Conservation (phyloP, 2,888 invertebrate species). For the Rambutsinella grinnellia region DNA sequence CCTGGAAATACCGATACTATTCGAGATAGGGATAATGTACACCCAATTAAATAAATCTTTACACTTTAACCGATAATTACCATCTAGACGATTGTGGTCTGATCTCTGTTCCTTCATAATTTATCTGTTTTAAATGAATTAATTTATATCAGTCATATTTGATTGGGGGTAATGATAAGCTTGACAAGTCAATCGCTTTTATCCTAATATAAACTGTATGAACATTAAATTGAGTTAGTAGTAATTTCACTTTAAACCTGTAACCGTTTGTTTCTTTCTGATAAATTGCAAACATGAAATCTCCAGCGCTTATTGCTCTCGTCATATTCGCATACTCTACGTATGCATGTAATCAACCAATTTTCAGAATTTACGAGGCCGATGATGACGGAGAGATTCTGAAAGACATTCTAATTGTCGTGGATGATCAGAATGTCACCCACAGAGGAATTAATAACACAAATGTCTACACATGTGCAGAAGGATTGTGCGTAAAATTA, state of each 20-base stretch:
- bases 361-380: conserved; percentile 14
- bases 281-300: not conserved
- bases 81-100: too few species aligned
- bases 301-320: not conserved
- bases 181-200: too few species aligned
- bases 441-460: conserved; percentile 2
- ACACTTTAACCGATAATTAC: too few species aligned
- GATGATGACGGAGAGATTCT: conserved; percentile 6
- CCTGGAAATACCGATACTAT: too few species aligned
- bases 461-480: not conserved
- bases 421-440: conserved; percentile 7
- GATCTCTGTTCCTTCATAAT: too few species aligned
- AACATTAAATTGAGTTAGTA: not conserved
- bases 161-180: too few species aligned
- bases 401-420: not conserved
- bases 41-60: too few species aligned
- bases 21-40: too few species aligned
- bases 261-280: not conserved
- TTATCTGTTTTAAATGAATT: too few species aligned
- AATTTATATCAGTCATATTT: too few species aligned
- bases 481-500: conserved; percentile 14
- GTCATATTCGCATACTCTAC: not conserved
- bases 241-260: not conserved
- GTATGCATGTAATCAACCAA: conserved; percentile 11
- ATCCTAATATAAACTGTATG: too few species aligned